These are phyloP conservation scores for Jordanella pulchra DNA, from an alignment of 2,797 vertebrate genomes.

Conservation along the genomic window DNA sequence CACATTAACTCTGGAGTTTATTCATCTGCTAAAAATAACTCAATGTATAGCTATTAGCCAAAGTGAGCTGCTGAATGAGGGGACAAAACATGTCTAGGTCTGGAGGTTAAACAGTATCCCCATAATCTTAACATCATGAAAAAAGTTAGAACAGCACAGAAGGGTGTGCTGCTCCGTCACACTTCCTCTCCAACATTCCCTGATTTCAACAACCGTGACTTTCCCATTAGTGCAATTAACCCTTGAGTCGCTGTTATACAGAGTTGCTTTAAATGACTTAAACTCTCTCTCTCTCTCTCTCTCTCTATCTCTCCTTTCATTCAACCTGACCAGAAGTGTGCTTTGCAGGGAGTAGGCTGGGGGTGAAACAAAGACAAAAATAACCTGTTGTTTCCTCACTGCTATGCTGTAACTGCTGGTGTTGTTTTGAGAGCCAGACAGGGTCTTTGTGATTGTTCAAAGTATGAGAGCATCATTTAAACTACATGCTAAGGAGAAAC, in stretches of 20 bases:
- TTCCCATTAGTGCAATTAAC: conserved; percentile 76
- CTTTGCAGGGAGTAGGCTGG: conserved; percentile 53
- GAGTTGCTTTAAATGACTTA: conserved; percentile 29
- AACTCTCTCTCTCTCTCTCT: conserved; percentile 23
- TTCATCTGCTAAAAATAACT: conserved; percentile 71
- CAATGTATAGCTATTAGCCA: conserved; percentile 59
- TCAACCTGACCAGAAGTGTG: conserved; percentile 26
- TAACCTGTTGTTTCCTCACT: conserved; percentile 66
- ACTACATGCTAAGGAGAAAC: not conserved
- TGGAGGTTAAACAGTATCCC: conserved; percentile 21
- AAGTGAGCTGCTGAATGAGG: conserved; percentile 56
- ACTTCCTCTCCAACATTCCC: conserved; percentile 70
- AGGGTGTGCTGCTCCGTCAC: conserved; percentile 51
- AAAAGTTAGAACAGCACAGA: conserved; percentile 22
- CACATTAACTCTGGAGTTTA: conserved; percentile 52
- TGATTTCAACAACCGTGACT: conserved; percentile 71
- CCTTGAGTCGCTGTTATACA: conserved; percentile 56
- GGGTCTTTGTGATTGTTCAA: conserved; percentile 42
- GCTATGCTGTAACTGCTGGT: conserved; percentile 47
- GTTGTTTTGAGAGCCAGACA: conserved; percentile 48
- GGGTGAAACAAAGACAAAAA: conserved; percentile 68
- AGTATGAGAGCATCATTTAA: conserved; percentile 16
- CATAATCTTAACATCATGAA: conserved; percentile 41
- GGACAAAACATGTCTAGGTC: conserved; percentile 14
- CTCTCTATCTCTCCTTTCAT: conserved; percentile 25